Evolutionary conservation across 2,797 vertebrate species (phyloP).

Genomic region (Mus spretus): DNA sequence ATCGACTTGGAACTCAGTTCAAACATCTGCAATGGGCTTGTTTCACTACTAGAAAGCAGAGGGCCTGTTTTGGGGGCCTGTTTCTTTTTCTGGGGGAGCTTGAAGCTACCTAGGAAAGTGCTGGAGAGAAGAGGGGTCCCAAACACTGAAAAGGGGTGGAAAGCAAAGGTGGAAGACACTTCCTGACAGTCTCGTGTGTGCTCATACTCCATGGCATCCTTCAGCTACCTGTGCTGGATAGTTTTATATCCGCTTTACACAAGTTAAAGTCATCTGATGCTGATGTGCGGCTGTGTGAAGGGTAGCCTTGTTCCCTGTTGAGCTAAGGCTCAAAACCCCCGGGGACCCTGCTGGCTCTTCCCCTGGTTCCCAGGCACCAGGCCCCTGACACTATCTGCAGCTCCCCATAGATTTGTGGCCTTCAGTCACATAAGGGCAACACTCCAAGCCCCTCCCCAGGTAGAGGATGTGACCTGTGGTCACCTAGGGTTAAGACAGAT

Average conservation of each 20-base stretch:
- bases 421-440: no score
- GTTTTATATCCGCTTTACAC: neutral
- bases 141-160: neutral
- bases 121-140: neutral
- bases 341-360: no score
- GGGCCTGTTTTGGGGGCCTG: neutral
- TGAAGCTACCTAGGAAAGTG: neutral
- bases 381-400: no score
- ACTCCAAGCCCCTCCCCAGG: no score
- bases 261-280: neutral
- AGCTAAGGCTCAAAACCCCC: no score
- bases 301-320: no score
- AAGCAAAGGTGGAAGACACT: neutral
- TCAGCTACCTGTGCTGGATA: neutral
- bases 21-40: neutral
- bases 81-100: neutral
- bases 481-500: no score
- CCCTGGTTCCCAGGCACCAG: no score
- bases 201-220: neutral
- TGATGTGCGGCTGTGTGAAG: no score
- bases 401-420: no score
- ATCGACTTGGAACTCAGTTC: neutral
- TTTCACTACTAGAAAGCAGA: constrained; percentile 61
- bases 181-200: neutral
- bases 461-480: no score